phyloP scores from a whole-genome alignment of 2,888 invertebrate species.

The Antheraea assamensis region DNA sequence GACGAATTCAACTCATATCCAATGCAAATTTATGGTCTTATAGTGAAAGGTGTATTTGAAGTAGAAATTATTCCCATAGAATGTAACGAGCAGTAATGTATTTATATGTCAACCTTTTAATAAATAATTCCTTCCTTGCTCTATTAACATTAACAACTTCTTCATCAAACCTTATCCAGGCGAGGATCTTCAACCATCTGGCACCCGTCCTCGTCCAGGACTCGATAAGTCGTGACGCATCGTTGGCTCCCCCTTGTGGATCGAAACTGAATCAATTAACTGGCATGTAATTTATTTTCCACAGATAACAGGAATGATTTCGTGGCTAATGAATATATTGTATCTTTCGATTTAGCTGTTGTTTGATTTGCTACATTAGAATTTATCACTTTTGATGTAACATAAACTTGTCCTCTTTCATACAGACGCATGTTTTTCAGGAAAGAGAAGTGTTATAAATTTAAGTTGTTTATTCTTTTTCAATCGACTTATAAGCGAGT shows the following conservation, averaged over 20 bases:
- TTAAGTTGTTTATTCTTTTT: too few relatives aligned
- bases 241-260: slow-evolving; percentile 41
- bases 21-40: neutral
- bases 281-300: slow-evolving; percentile 57
- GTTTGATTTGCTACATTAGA: neutral
- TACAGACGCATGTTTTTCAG: too few relatives aligned
- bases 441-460: too few relatives aligned
- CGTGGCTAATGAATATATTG: slow-evolving; percentile 18
- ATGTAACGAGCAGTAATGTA: neutral
- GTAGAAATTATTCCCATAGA: neutral
- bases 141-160: slow-evolving; percentile 13
- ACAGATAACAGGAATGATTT: slow-evolving; percentile 44
- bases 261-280: slow-evolving; percentile 60
- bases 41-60: neutral
- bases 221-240: slow-evolving; percentile 51
- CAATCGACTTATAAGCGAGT: too few relatives aligned
- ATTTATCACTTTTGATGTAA: neutral
- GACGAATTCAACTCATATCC: neutral
- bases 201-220: slow-evolving; percentile 28
- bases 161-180: slow-evolving; percentile 13
- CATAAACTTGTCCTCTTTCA: neutral
- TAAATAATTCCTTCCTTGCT: slow-evolving; percentile 12
- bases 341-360: neutral
- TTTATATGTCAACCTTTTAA: slow-evolving; percentile 3
- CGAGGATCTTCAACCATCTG: slow-evolving; percentile 28